A percentile compares a stretch with the other conserved stretches of the same genome.
phyloP scores from a whole-genome alignment of 2,888 invertebrate species.

The Argyresthia albistria region DNA sequence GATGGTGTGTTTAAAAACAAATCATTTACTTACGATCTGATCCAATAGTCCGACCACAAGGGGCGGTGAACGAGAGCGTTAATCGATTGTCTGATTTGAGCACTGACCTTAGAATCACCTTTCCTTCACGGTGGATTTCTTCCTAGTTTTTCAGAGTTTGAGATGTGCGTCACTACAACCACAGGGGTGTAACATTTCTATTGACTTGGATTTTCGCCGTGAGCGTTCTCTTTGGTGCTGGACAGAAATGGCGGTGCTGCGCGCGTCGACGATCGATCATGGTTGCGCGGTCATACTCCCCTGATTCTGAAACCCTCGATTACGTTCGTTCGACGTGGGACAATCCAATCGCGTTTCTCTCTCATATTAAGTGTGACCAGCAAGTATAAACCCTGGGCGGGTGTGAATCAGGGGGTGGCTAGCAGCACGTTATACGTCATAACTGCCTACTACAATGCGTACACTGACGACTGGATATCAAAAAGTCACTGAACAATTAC shows the following conservation, averaged over 20 bases:
- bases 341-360: too few species aligned
- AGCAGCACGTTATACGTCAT: not conserved
- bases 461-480: not conserved
- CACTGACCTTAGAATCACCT: slow-evolving; percentile 16
- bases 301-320: not conserved
- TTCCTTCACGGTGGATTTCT: not conserved
- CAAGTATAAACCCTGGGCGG: too few species aligned
- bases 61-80: not conserved
- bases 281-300: slow-evolving; percentile 43
- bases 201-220: slow-evolving; percentile 52
- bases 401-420: too few species aligned
- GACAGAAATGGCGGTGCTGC: slow-evolving; percentile 52
- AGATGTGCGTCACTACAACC: not conserved
- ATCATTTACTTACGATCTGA: not conserved
- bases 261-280: slow-evolving; percentile 66
- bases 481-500: not conserved
- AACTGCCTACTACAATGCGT: not conserved
- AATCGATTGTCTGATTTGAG: slow-evolving; percentile 1
- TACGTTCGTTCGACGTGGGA: too few species aligned
- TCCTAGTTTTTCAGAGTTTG: not conserved
- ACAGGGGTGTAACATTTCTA: slow-evolving; percentile 49
- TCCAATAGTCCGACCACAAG: too few species aligned
- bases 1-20: not conserved
- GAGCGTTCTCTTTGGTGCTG: slow-evolving; percentile 33
- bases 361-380: too few species aligned